Evolutionary conservation across 2,888 invertebrate species (phyloP).

Genomic region (Aleiodes leptofemur): DNA sequence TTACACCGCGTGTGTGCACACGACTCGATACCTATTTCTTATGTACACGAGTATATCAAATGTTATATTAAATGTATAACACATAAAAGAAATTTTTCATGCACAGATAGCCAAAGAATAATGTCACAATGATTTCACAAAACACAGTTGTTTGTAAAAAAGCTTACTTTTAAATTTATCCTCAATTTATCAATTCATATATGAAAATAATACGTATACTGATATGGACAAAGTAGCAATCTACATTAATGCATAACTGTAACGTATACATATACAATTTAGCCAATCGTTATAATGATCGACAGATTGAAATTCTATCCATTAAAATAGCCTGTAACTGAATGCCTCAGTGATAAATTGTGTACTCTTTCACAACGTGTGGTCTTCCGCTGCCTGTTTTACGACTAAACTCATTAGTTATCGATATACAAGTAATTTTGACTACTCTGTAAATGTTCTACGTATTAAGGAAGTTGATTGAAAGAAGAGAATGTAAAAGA

Average conservation of each 20-base stretch:
- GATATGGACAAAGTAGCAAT: slow-evolving; percentile 21
- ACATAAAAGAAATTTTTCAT: slow-evolving; percentile 9
- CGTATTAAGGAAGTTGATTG: background rate
- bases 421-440: slow-evolving; percentile 27
- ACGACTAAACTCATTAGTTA: slow-evolving; percentile 38
- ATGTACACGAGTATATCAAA: slow-evolving; percentile 19
- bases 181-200: slow-evolving; percentile 8
- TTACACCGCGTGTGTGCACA: slow-evolving; percentile 66
- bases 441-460: slow-evolving; percentile 2
- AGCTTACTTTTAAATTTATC: slow-evolving; percentile 4
- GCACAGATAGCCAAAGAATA: slow-evolving; percentile 6
- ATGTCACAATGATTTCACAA: slow-evolving; percentile 40
- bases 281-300: slow-evolving; percentile 27
- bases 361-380: slow-evolving; percentile 22
- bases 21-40: slow-evolving; percentile 34
- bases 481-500: background rate
- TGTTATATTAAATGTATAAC: slow-evolving; percentile 6
- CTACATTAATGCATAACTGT: background rate
- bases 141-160: slow-evolving; percentile 2
- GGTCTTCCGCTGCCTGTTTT: slow-evolving; percentile 26
- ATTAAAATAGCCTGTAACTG: background rate
- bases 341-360: slow-evolving; percentile 29
- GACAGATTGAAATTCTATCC: slow-evolving; percentile 31
- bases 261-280: slow-evolving; percentile 9
- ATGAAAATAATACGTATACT: slow-evolving; percentile 13